phyloP scores from a whole-genome alignment of 2,797 vertebrate species.

The Yasuhikotakia modesta region DNA sequence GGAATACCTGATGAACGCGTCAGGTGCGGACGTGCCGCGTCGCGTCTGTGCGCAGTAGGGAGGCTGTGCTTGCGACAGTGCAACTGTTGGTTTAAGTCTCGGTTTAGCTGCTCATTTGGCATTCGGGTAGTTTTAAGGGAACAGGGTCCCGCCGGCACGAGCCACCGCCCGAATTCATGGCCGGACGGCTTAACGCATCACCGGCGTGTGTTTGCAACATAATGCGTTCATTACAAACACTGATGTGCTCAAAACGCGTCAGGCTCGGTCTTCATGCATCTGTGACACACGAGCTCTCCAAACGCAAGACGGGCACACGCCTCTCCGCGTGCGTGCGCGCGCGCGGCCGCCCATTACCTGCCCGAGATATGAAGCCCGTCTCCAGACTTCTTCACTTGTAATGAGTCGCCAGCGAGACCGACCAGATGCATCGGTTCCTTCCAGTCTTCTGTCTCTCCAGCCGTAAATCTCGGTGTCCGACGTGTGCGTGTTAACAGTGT shows the following conservation, averaged over 20 bases:
- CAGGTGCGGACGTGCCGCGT: conserved; percentile 22
- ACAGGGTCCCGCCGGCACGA: neutral
- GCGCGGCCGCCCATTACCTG: conserved; percentile 62
- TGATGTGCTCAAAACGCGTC: too few relatives aligned
- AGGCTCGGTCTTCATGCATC: too few relatives aligned
- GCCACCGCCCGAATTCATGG: conserved; percentile 40
- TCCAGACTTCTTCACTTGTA: conserved; percentile 60
- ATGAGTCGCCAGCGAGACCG: conserved; percentile 58
- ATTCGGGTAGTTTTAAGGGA: neutral
- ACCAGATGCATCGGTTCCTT: conserved; percentile 58
- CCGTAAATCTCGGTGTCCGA: conserved; percentile 50
- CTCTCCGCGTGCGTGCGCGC: conserved; percentile 26
- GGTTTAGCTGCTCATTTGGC: neutral
- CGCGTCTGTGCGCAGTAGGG: neutral
- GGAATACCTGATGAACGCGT: conserved; percentile 42
- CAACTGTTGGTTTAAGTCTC: neutral
- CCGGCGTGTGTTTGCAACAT: too few relatives aligned
- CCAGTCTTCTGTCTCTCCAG: conserved; percentile 34
- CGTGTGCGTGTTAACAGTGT: conserved; percentile 20
- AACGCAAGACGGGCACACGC: conserved; percentile 54
- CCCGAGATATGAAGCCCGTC: conserved; percentile 62
- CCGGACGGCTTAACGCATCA: too few relatives aligned
- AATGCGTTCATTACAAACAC: too few relatives aligned
- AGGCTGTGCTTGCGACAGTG: neutral
- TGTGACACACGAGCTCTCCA: too few relatives aligned